phyloP scores from a whole-genome alignment of 2,113 vertebrate genomes.

The Natator depressus region DNA sequence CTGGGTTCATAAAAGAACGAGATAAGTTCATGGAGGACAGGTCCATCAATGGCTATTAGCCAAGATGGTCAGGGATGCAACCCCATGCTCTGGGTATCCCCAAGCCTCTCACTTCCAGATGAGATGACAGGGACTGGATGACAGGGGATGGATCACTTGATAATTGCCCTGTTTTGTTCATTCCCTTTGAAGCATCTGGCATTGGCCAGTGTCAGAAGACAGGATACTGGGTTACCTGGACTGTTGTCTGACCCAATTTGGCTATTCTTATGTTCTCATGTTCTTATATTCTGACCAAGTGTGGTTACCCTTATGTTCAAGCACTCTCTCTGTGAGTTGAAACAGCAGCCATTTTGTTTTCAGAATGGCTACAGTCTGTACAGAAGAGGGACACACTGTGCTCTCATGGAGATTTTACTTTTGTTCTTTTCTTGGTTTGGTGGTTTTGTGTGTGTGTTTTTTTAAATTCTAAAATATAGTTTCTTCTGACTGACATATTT shows the following conservation, averaged over 20 bases:
- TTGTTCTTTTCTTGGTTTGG: background rate
- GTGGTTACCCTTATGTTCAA: background rate
- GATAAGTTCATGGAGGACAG: background rate
- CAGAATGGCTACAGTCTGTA: rapidly evolving
- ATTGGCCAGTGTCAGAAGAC: background rate
- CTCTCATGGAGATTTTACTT: background rate
- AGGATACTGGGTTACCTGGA: background rate
- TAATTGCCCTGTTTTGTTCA: background rate
- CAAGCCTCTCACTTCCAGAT: background rate
- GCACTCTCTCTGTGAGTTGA: background rate
- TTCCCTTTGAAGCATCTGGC: background rate
- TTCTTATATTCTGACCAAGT: background rate
- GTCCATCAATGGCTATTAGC: background rate
- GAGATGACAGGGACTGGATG: too few species aligned
- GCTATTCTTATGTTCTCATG: background rate
- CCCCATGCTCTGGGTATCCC: background rate
- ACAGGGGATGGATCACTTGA: background rate
- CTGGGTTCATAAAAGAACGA: background rate
- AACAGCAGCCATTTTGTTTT: background rate
- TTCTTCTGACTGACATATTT: background rate
- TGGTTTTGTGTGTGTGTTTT: too few species aligned
- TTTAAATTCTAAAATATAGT: background rate
- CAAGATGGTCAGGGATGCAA: background rate
- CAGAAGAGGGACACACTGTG: background rate
- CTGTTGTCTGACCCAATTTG: background rate